Evolutionary conservation across 2,113 vertebrate genomes (phyloP), one percentile per base, ranked within the genome.

Genomic region (Bucco capensis): DNA sequence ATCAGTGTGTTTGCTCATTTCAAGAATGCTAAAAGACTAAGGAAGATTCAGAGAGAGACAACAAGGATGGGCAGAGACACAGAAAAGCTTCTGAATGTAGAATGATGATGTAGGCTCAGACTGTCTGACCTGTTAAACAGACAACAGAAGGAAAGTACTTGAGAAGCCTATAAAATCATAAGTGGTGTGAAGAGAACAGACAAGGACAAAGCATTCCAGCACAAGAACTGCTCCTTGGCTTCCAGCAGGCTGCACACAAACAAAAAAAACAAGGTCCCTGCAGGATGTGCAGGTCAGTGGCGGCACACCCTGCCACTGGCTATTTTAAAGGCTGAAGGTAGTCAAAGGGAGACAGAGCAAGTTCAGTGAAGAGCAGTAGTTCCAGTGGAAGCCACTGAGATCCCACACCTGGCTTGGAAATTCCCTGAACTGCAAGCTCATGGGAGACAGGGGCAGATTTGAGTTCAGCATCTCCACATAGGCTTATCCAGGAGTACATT

Each of bases 291-390:
- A 53, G 40, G 54, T 77, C 79, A 7, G 1, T 3, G 1, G 46
- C 44, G 56, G 44, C 76, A 69, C 0, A 0, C 15, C 22, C 35
- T 40, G 13, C 33, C 76, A 19, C 27, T 7, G 3, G 25, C n/a
- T 81, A 56, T 22, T 24, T 33, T 21, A n/a, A 51, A 37, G 14
- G 30, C 37, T 69, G 65, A 67, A 69, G n/a, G 35, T 8, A 4
- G 10, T 62, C 58, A 73, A 35, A 7, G 3, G 23, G 28, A 69
- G 50, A 65, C 12, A n/a, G 31, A 46, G 49, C 27, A 38, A 65
- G n/a, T 12, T 40, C 8, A 15, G n/a, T n/a, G n/a, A n/a, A n/a
- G n/a, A n/a, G n/a, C n/a, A n/a, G n/a, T n/a, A n/a, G 19, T 54
- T 61, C 38, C 21, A 31, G 24, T 0, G 1, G 46, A 19, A 54